Percentiles rank a stretch among this genome's conserved stretches.
These are phyloP conservation scores for Episyrphus balteatus DNA, from an alignment of 1,140 invertebrate species.

Conservation along the genomic window DNA sequence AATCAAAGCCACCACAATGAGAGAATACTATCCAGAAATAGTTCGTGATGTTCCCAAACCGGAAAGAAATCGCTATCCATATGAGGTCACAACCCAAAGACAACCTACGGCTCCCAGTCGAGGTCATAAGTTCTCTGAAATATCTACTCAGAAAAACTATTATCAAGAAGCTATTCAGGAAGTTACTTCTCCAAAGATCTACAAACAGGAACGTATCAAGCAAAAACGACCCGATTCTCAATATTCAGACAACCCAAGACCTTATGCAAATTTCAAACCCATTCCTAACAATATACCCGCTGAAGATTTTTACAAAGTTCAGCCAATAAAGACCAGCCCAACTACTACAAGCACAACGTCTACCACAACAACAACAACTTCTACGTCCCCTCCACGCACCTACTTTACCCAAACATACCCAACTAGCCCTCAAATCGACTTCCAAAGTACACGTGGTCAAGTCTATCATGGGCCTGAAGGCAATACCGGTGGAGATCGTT, in stretches of 20 bases:
- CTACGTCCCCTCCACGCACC: constrained; percentile 18
- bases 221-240: constrained; percentile 25
- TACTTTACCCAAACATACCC: constrained; percentile 19
- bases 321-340: constrained; percentile 10
- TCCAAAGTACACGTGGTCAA: constrained; percentile 24
- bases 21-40: constrained; percentile 1
- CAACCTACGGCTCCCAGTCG: constrained; percentile 5
- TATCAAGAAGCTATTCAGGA: constrained; percentile 30
- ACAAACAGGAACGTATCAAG: constrained; percentile 28
- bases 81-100: constrained; percentile 16
- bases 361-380: constrained; percentile 22
- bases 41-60: not conserved
- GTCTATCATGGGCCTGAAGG: constrained; percentile 18
- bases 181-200: constrained; percentile 21
- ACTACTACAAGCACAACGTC: constrained; percentile 12
- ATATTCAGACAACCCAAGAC: constrained; percentile 20
- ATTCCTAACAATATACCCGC: constrained; percentile 22
- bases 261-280: constrained; percentile 21
- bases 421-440: constrained; percentile 26
- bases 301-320: constrained; percentile 28
- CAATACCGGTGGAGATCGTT: constrained; percentile 11
- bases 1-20: constrained; percentile 3
- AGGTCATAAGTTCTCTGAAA: constrained; percentile 30
- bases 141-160: constrained; percentile 13
- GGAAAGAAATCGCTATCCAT: constrained; percentile 20